phyloP scores from a whole-genome alignment of 2,113 vertebrate genomes.

The Crotalus horridus region DNA sequence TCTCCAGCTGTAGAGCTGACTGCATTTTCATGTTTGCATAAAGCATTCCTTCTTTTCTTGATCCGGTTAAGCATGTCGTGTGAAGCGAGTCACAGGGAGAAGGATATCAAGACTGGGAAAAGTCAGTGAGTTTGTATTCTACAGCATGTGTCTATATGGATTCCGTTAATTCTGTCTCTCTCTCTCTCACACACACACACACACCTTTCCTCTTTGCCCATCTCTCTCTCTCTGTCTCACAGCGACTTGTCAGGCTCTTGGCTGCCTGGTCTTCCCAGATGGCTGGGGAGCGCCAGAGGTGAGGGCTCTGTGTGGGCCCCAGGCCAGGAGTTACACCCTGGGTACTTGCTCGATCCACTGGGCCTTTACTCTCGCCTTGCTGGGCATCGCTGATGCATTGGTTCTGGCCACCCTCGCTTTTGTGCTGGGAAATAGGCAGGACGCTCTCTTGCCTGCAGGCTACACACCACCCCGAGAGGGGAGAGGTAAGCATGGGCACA shows the following conservation, averaged over 20 bases:
- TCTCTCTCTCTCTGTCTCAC: neutral
- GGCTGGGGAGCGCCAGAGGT: constrained; percentile 79
- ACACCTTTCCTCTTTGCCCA: neutral
- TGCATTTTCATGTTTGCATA: neutral
- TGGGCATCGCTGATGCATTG: constrained; percentile 75
- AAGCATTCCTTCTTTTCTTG: neutral
- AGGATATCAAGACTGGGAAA: neutral
- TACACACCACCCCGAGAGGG: neutral
- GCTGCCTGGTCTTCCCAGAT: constrained; percentile 79
- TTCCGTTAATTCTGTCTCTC: neutral
- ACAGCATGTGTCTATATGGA: neutral
- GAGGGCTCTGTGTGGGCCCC: constrained; percentile 73
- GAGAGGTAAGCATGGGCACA: constrained; percentile 24
- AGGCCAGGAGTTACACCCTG: constrained; percentile 75
- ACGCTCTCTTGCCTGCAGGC: constrained; percentile 74
- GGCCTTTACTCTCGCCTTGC: constrained; percentile 78
- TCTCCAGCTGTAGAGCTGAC: neutral
- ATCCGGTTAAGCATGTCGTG: neutral
- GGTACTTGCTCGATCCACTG: constrained; percentile 79
- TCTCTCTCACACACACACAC: too few species aligned
- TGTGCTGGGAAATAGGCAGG: constrained; percentile 79
- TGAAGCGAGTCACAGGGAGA: neutral
- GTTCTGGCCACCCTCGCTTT: constrained; percentile 79
- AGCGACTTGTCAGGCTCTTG: constrained; percentile 73
- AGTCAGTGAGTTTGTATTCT: neutral